Evolutionary conservation across 1,140 invertebrate species (phyloP), one percentile per base, ranked within the genome.

Genomic region (Holcopasites calliopsidis): DNA sequence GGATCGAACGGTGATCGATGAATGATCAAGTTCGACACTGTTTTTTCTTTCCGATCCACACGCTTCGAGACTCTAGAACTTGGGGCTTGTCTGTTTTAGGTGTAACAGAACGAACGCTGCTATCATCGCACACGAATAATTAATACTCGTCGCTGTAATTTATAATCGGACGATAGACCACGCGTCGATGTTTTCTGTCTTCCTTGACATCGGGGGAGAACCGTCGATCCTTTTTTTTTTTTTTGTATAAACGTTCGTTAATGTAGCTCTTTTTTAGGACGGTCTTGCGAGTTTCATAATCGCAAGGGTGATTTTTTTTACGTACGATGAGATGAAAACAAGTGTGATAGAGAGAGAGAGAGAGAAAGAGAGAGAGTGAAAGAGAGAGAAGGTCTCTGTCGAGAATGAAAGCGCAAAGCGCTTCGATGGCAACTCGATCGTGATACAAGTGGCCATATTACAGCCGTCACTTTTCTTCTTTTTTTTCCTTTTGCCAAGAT

Each of bases 81-180:
- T 18, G 4, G 44, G 38, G 26, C 47, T n/a, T n/a, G n/a, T n/a
- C n/a, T 26, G 21, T 47, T 44, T 68, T 76, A 83, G 69, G 33
- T 76, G 61, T 83, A 79, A 80, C 75, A 64, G 62, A 84, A 77
- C 38, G 76, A 84, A 82, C 73, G 70, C 66, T 82, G 58, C 66
- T 55, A 72, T 68, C 65, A 58, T 77, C 80, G 73, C 80, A 83
- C 75, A 73, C 74, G 85, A 85, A 86, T 58, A 73, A 75, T 66
- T 74, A 82, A 87, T 85, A 85, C 70, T 88, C 78, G 88, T n/a
- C 82, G 88, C 80, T 88, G 60, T 64, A 64, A 88, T 88, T 88
- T 86, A 87, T 88, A 84, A 76, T 79, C 61, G 18, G 75, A 82
- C 80, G 83, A 77, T 55, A 76, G 68, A 86, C 65, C 68, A 85